Evolutionary conservation across 2,113 vertebrate genomes (phyloP).

Genomic region (Dendropsophus ebraccatus): DNA sequence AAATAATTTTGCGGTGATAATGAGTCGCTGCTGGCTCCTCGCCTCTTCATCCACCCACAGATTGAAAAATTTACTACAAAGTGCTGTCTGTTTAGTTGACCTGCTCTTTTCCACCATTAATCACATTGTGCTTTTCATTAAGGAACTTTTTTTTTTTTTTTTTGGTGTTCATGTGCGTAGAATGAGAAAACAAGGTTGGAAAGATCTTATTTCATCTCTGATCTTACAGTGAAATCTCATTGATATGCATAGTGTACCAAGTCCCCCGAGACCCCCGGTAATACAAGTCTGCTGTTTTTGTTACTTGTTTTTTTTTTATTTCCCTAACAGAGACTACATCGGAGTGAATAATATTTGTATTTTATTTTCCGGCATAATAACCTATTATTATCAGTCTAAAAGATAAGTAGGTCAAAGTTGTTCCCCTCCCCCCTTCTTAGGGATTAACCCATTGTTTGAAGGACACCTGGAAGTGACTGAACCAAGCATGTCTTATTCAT

Average conservation of each 20-base stretch:
- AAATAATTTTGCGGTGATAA: slow-evolving; percentile 32
- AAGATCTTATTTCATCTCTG: slow-evolving; percentile 29
- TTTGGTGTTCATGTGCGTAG: neutral
- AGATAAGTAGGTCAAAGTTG: slow-evolving; percentile 27
- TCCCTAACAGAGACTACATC: neutral
- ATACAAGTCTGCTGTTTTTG: slow-evolving; percentile 20
- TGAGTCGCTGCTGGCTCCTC: slow-evolving; percentile 31
- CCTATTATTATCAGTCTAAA: slow-evolving; percentile 20
- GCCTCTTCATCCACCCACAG: slow-evolving; percentile 15
- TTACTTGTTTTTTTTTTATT: slow-evolving; percentile 2
- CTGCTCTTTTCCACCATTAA: slow-evolving; percentile 25
- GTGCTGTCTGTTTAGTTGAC: slow-evolving; percentile 33
- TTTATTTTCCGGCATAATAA: slow-evolving; percentile 10
- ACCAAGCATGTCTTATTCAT: neutral
- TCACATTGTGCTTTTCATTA: slow-evolving; percentile 45
- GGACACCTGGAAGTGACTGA: neutral
- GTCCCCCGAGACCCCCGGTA: slow-evolving; percentile 2
- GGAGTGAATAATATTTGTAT: slow-evolving; percentile 34
- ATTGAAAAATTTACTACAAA: slow-evolving; percentile 47
- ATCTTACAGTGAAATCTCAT: slow-evolving; percentile 25
- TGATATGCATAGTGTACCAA: slow-evolving; percentile 29
- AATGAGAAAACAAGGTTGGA: slow-evolving; percentile 23
- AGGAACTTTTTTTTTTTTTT: neutral
- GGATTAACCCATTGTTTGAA: slow-evolving; percentile 12
- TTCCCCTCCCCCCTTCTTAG: neutral